Evolutionary conservation across 2,113 vertebrate species (phyloP), one percentile per base, ranked within the genome.

Genomic region (Chroicocephalus ridibundus): DNA sequence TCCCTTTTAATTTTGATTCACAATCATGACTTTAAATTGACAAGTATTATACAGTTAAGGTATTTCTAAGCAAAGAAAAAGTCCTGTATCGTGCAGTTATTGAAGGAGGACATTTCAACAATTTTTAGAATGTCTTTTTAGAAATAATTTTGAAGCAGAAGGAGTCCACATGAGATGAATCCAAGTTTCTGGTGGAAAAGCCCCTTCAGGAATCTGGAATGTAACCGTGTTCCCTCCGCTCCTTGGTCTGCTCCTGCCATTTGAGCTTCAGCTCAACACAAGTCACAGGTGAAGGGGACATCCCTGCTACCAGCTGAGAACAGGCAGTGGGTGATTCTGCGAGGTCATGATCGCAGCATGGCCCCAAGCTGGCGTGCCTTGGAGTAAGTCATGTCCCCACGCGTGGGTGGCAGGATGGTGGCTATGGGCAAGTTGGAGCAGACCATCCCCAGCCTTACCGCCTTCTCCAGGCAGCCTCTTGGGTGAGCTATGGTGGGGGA

Each of bases 271-370:
- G 15, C 47, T 72, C 32, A 82, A 40, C 7, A 15, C 21, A 51
- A 36, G 34, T 40, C 60, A 78, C 47, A 42, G 9, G 13, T 55
- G 29, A 79, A 78, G 11, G 21, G 55, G 25, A 11, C 12, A 46
- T 2, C 42, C 13, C 13, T 57, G 47, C 5, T 74, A 13, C 31
- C 17, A 9, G 27, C 26, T 61, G 70, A 55, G 16, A 26, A 58
- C 19, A 52, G 55, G 40, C 2, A 4, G 34, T 22, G 14, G 24
- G 49, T 0, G 0, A 20, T 65, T 34, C 4, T 57, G 29, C 0
- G 0, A 68, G 52, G 60, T 13, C 57, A 15, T 6, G 15, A 4
- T 36, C 2, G 0, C 40, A 68, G 15, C n/a, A 32, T 69, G 11
- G 7, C 62, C 11, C 8, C 76, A 40, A 21, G 13, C 26, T 69